Conservation (phyloP, 30 jellyfish, hydroid and myxozoan species). For the Aurelia aurita region DNA sequence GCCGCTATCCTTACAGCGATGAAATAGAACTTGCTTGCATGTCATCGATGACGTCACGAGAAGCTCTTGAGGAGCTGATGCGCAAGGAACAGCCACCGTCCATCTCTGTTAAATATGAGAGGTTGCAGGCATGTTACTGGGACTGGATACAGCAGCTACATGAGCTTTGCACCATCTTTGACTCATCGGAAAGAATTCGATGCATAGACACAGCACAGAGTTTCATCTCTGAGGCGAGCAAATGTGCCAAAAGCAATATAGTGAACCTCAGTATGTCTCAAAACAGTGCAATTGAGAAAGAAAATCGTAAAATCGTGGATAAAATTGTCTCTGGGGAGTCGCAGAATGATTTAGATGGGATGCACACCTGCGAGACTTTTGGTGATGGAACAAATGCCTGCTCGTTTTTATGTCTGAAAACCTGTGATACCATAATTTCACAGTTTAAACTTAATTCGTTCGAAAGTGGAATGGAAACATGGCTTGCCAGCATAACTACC, state of each 20-base stretch:
- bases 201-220: background rate
- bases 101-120: background rate
- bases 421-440: slow-evolving; percentile 1
- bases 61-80: slow-evolving; percentile 9
- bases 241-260: background rate
- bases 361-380: background rate
- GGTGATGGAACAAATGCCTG: slow-evolving; percentile 41
- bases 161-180: slow-evolving; percentile 14
- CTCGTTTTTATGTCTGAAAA: slow-evolving; percentile 11
- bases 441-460: background rate
- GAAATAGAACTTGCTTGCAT: slow-evolving; percentile 6
- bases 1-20: background rate
- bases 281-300: slow-evolving; percentile 16
- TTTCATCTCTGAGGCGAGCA: too few species aligned
- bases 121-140: slow-evolving; percentile 27
- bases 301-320: background rate
- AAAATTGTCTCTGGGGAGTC: background rate
- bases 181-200: background rate
- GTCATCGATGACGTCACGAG: slow-evolving; percentile 1
- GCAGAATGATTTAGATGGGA: background rate
- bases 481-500: background rate
- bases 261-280: slow-evolving; percentile 4
- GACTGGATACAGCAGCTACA: slow-evolving; percentile 20
- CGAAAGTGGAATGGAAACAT: background rate
- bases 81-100: slow-evolving; percentile 15